These are phyloP conservation scores for Mystacornis crossleyi DNA, from an alignment of 2,113 vertebrate species.

Conservation along the genomic window DNA sequence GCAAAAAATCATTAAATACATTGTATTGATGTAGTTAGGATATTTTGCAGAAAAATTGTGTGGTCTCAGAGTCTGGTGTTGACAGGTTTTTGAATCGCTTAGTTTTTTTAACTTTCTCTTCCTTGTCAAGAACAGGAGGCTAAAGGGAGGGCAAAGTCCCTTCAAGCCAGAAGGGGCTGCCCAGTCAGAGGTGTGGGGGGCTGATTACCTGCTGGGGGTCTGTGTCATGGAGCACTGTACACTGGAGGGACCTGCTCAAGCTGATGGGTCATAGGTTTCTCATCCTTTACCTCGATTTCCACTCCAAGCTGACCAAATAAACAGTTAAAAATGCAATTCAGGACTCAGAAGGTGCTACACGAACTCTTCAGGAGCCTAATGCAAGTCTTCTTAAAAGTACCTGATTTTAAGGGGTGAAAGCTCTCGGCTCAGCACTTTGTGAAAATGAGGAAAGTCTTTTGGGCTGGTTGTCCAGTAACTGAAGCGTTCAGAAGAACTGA, in stretches of 20 bases:
- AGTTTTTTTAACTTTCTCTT: not conserved
- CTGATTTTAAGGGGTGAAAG: not conserved
- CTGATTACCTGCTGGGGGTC: not conserved
- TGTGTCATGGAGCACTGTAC: not conserved
- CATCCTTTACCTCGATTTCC: not conserved
- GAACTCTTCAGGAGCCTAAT: not conserved
- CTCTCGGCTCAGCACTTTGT: not conserved
- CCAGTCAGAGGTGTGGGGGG: not conserved
- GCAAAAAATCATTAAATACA: not conserved
- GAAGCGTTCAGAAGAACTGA: not conserved
- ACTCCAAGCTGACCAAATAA: not conserved
- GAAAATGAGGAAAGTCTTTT: not conserved
- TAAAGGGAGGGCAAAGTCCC: not conserved
- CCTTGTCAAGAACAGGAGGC: not conserved
- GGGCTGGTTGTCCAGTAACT: not conserved
- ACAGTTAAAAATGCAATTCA: not conserved
- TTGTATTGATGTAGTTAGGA: not conserved
- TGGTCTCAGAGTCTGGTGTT: fast-evolving
- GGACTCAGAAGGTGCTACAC: not conserved
- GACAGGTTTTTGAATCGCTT: not conserved
- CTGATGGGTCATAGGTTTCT: not conserved
- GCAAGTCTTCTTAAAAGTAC: not conserved
- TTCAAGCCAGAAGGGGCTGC: not conserved
- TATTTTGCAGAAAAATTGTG: not conserved
- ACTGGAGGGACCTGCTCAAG: not conserved